Conservation (phyloP, 2,113 vertebrate species). For the Megaceryle maxima region DNA sequence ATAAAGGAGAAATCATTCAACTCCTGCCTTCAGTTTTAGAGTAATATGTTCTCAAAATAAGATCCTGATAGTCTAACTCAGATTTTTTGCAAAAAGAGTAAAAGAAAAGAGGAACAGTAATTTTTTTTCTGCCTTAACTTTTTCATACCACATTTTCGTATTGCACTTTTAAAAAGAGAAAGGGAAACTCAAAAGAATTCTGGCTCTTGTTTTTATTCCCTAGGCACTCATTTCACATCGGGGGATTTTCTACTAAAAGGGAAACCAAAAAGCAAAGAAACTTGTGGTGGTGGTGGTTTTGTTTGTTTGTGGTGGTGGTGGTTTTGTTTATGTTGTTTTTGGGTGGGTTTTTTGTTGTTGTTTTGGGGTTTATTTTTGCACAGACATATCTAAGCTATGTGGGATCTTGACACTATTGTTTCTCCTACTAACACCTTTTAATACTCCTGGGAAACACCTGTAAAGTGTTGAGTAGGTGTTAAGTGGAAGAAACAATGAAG, state of each 20-base stretch:
- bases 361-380: too few relatives aligned
- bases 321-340: too few relatives aligned
- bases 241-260: background rate
- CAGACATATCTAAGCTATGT: background rate
- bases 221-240: background rate
- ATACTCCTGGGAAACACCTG: conserved; percentile 41
- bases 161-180: background rate
- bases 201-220: background rate
- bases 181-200: background rate
- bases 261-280: background rate
- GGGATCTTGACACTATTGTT: conserved; percentile 20
- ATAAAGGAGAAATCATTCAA: background rate
- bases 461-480: conserved; percentile 29
- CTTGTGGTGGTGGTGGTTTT: background rate
- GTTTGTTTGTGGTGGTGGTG: background rate
- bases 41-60: background rate
- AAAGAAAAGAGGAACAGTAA: background rate
- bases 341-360: too few relatives aligned
- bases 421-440: conserved; percentile 25
- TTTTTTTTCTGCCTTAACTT: background rate
- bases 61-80: background rate
- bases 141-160: background rate
- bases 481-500: conserved; percentile 37
- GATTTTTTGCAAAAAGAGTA: background rate
- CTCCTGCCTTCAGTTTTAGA: background rate